Evolutionary conservation across 1,140 invertebrate species (phyloP).

Genomic region (Neomicropteryx cornuta): DNA sequence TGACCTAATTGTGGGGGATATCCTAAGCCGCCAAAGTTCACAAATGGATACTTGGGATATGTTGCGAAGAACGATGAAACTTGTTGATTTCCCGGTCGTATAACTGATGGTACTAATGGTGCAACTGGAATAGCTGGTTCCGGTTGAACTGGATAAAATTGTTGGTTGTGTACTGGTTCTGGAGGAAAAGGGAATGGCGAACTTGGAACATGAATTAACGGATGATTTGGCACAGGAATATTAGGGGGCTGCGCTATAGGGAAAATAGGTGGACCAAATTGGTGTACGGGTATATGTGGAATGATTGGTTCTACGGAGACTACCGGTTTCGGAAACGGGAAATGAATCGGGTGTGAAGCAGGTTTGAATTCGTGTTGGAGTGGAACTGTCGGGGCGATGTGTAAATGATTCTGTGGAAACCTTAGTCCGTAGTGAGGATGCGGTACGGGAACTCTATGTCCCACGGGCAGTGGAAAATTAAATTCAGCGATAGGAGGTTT

Average conservation of each 20-base stretch:
- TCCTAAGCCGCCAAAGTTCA: too few relatives aligned
- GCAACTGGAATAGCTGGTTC: slow-evolving; percentile 17
- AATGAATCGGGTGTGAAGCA: slow-evolving; percentile 17
- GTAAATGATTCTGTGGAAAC: slow-evolving; percentile 32
- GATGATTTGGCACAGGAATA: not conserved
- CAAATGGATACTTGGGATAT: slow-evolving; percentile 30
- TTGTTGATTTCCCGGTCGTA: slow-evolving; percentile 31
- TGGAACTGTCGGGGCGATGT: slow-evolving; percentile 22
- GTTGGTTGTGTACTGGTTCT: slow-evolving; percentile 17
- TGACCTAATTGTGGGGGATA: too few relatives aligned
- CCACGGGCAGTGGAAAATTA: slow-evolving; percentile 21
- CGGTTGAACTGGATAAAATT: slow-evolving; percentile 13
- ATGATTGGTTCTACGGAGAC: slow-evolving; percentile 18
- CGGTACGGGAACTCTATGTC: slow-evolving; percentile 24
- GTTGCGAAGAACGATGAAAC: slow-evolving; percentile 34
- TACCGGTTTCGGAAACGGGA: slow-evolving; percentile 18
- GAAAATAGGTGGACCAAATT: slow-evolving; percentile 10
- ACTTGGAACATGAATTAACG: slow-evolving; percentile 6
- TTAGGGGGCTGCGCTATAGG: not conserved
- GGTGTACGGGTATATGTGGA: slow-evolving; percentile 9
- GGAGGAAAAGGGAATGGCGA: slow-evolving; percentile 18
- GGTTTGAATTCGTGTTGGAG: slow-evolving; percentile 21
- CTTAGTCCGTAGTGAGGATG: slow-evolving; percentile 29
- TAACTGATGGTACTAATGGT: slow-evolving; percentile 23
- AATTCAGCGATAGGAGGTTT: slow-evolving; percentile 19